phyloP scores from a whole-genome alignment of 2,113 vertebrate species.

The Steatornis caripensis region DNA sequence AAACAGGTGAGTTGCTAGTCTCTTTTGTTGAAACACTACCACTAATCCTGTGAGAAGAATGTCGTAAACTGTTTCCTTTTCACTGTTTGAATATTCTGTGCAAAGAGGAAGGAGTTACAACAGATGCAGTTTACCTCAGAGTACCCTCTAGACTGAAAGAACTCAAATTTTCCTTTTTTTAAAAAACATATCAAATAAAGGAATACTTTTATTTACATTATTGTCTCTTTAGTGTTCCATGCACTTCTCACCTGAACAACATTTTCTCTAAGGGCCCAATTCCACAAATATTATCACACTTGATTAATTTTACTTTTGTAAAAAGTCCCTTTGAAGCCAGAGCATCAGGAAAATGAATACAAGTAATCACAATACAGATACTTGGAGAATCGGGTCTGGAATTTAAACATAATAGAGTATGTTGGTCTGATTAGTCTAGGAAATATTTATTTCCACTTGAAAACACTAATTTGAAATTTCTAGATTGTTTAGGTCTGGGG shows the following conservation, averaged over 20 bases:
- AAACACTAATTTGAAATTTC: not conserved
- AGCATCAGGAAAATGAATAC: not conserved
- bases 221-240: not conserved
- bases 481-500: not conserved
- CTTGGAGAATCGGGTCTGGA: not conserved
- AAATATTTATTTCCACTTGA: not conserved
- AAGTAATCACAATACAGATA: not conserved
- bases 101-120: not conserved
- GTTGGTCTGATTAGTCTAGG: not conserved
- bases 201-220: not conserved
- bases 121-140: not conserved
- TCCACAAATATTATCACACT: not conserved
- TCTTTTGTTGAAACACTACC: not conserved
- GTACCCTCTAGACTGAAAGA: not conserved
- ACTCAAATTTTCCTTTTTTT: not conserved
- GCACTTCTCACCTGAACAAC: not conserved
- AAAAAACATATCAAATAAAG: not conserved
- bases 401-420: not conserved
- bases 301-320: conserved; percentile 17
- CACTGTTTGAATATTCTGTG: not conserved
- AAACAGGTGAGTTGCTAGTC: not conserved
- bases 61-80: not conserved
- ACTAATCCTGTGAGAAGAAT: not conserved
- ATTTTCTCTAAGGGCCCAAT: not conserved
- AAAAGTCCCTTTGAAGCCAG: not conserved